These are phyloP conservation scores for Ommatoiulus sabulosus DNA, from an alignment of 2,888 invertebrate species.

Conservation along the genomic window DNA sequence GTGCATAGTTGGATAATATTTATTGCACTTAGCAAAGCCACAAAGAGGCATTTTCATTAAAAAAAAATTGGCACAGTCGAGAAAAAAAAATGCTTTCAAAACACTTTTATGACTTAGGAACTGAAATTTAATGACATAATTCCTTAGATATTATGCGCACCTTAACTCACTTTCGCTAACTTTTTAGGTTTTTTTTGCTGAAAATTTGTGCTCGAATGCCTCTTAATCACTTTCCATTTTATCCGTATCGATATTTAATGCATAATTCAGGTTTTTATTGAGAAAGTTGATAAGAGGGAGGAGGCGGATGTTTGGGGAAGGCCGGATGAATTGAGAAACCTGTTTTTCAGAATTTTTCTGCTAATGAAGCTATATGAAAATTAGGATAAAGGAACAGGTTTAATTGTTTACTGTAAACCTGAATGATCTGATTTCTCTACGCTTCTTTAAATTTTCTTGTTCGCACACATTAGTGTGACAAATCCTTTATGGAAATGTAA, in stretches of 20 bases:
- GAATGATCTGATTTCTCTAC: no score
- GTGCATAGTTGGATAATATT: neutral
- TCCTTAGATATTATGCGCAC: neutral
- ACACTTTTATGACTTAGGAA: neutral
- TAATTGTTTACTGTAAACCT: neutral
- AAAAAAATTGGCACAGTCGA: neutral
- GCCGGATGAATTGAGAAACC: neutral
- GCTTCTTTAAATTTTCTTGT: no score
- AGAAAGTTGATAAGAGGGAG: neutral
- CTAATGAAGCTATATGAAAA: neutral
- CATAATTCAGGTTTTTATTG: neutral
- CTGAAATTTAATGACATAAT: neutral
- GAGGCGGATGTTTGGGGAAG: conserved; percentile 6
- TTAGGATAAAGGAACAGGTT: neutral
- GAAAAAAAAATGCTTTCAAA: neutral
- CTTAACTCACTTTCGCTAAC: neutral
- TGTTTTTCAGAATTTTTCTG: neutral
- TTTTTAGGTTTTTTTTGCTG: neutral
- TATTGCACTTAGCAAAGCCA: neutral
- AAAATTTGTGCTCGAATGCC: neutral
- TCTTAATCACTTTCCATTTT: neutral
- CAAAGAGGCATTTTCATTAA: neutral
- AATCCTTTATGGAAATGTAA: no score
- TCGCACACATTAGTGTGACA: no score
- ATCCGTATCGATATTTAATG: neutral